Conservation (phyloP, 2,888 invertebrate genomes). For the Argynnis bischoffii region DNA sequence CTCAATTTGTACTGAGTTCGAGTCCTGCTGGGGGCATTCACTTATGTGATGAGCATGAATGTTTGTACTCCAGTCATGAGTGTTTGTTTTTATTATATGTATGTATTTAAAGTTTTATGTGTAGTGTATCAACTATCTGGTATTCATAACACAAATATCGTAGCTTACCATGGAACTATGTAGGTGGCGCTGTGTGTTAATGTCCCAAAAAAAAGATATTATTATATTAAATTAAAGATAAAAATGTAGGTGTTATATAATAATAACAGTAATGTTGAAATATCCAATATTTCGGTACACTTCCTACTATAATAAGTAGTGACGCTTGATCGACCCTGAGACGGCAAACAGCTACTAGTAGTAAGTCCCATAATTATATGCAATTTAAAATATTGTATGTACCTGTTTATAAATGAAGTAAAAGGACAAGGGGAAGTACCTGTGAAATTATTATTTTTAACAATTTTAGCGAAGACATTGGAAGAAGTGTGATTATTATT, state of each 20-base stretch:
- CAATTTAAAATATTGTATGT: constrained; percentile 7
- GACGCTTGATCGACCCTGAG: constrained; percentile 19
- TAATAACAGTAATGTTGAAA: background rate
- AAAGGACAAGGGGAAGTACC: background rate
- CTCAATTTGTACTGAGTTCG: too few species aligned
- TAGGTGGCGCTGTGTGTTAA: too few species aligned
- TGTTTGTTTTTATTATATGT: too few species aligned
- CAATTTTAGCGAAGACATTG: background rate
- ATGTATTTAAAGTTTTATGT: too few species aligned
- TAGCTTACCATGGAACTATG: too few species aligned
- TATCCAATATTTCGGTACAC: background rate
- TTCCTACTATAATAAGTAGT: constrained; percentile 6
- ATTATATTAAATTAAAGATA: background rate
- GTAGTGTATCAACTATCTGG: too few species aligned
- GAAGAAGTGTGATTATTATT: too few species aligned
- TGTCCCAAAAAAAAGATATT: too few species aligned
- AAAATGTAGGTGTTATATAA: constrained; percentile 1
- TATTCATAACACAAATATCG: too few species aligned
- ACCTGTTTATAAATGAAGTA: constrained; percentile 2
- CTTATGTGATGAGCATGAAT: too few species aligned
- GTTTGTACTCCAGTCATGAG: too few species aligned
- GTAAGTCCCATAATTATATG: constrained; percentile 20
- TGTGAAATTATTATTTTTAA: background rate
- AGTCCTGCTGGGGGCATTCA: too few species aligned
- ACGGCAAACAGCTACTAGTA: background rate